Base-by-base conservation (phyloP, 2,888 invertebrate genomes). In the Congeria kusceri region DNA sequence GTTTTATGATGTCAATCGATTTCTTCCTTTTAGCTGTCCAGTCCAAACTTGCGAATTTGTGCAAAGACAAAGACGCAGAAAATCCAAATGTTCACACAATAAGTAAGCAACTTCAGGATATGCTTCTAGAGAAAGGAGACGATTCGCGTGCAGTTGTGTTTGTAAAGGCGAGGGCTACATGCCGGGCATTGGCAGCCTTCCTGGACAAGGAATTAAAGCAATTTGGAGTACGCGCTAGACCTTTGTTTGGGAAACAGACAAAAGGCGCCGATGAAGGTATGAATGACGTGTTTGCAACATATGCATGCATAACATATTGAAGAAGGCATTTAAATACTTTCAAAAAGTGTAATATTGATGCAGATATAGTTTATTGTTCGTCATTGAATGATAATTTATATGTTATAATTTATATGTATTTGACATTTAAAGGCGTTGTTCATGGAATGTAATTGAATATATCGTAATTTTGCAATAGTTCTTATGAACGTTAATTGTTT, bases 101-200 rank as follows among this genome's bases (percentile, higher is more conserved):
- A 25, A 72, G 77, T 9, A 64, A 75, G 3, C 77, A 63, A 1
- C 65, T 87, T 13, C 57, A 57, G 32, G 59, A 84, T 15, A 29
- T 73, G 29, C 67, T 84, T 20, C 39, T 53, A 4, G 62, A 59
- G 1, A 65, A 78, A 27, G 78, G 77, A 25, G 64, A 62, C 7
- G 66, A 81, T 32, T 74, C 85, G 0, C 58, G 82, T n/a, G 83
- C 77, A 13, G 85, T 88, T 29, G 70, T 87, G 23, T 87, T 88
- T 80, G 86, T 87, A 11, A 76, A 84, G 25, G 84, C 84, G 1
- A 71, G 88, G n/a, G 86, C 86, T 18, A 83, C 86, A 4, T 84
- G 86, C 28, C 66, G 68, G 11, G 82, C 86, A n/a, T 63, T 88
- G 29, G 70, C 83, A 15, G 57, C 57, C 11, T 86, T 85, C 77